Conservation (phyloP, 2,113 vertebrate genomes). For the Chamaea fasciata region DNA sequence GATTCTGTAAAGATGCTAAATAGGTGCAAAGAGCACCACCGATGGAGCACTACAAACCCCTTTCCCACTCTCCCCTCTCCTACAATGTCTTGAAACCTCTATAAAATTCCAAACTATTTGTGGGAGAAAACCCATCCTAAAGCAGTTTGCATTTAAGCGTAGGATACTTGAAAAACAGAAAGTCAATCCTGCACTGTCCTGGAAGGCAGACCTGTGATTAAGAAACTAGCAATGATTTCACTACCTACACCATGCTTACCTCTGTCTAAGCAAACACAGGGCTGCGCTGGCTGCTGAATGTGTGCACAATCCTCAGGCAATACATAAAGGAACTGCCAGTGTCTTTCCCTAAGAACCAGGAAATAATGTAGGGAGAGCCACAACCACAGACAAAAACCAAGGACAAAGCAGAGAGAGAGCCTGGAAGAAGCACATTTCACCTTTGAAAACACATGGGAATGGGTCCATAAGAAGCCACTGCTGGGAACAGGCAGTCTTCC, state of each 20-base stretch:
- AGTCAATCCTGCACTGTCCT: neutral
- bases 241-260: neutral
- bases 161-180: neutral
- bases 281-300: rapidly evolving
- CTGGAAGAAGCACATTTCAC: neutral
- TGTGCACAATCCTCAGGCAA: rapidly evolving
- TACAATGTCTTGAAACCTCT: neutral
- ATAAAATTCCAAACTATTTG: neutral
- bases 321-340: neutral
- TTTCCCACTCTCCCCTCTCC: neutral
- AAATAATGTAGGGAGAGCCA: neutral
- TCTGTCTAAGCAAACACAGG: neutral
- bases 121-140: neutral
- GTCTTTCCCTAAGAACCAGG: neutral
- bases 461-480: neutral
- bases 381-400: neutral
- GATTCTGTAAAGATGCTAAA: neutral
- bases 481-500: neutral
- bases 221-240: neutral
- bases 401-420: neutral
- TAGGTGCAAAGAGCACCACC: neutral
- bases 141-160: neutral
- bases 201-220: neutral
- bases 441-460: neutral
- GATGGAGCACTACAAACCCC: neutral